Conservation (phyloP, 2,113 vertebrate species). For the Melospiza melodia region DNA sequence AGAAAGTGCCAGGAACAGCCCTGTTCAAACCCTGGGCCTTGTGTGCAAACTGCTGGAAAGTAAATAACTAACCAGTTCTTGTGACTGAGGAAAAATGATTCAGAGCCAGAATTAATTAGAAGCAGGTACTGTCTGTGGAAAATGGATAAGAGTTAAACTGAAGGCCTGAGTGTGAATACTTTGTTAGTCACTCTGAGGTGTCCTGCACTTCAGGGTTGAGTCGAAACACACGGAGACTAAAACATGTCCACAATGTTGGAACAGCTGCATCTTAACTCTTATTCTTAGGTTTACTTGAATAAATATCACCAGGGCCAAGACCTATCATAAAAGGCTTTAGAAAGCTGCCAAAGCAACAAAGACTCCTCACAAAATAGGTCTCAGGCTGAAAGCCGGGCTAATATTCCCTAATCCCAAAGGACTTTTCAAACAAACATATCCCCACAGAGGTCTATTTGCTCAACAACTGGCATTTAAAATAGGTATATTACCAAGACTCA, state of each 20-base stretch:
- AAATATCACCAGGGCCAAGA: conserved; percentile 63
- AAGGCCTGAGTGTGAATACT: not conserved
- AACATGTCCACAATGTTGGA: conserved; percentile 59
- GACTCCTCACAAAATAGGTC: conserved; percentile 58
- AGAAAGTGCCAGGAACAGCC: not conserved
- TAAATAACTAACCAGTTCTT: not conserved
- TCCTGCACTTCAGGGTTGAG: not conserved
- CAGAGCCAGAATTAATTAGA: not conserved
- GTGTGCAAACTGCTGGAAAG: not conserved
- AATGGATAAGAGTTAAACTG: not conserved
- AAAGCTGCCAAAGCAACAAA: conserved; percentile 72
- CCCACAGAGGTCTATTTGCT: conserved; percentile 61
- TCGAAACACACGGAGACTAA: not conserved
- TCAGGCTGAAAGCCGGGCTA: conserved; percentile 41
- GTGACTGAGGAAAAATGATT: not conserved
- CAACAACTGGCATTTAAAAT: conserved; percentile 60
- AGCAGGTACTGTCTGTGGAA: conserved; percentile 9
- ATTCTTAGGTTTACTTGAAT: conserved; percentile 62
- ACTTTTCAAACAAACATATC: conserved; percentile 70
- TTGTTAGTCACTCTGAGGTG: not conserved
- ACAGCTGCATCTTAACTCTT: conserved; percentile 67
- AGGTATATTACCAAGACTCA: conserved; percentile 45
- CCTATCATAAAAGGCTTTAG: conserved; percentile 70
- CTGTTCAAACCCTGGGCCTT: not conserved
- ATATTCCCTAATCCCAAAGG: conserved; percentile 70